phyloP scores from a whole-genome alignment of 2,888 invertebrate species.

The Aspidiotus rigidus region DNA sequence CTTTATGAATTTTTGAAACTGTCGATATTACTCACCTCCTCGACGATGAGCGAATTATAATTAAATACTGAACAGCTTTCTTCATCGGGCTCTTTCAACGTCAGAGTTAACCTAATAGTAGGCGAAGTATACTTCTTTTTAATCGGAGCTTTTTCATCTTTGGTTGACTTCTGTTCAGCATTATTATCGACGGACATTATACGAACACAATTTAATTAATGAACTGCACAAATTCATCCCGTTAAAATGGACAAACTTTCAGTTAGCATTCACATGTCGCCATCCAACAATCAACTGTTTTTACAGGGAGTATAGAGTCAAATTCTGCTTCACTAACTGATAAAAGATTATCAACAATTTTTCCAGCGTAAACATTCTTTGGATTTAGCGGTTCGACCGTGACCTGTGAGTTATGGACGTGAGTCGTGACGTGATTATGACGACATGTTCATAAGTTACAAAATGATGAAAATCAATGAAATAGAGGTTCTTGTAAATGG shows the following conservation, averaged over 20 bases:
- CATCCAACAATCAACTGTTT: constrained; percentile 30
- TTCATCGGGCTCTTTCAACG: constrained; percentile 25
- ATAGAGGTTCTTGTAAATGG: too few relatives aligned
- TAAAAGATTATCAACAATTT: too few relatives aligned
- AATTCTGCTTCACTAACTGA: too few relatives aligned
- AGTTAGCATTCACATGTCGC: constrained; percentile 27
- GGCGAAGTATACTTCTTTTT: constrained; percentile 22
- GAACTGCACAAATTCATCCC: constrained; percentile 25
- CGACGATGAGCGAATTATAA: constrained; percentile 23
- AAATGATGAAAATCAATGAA: too few relatives aligned
- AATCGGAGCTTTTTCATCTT: constrained; percentile 16
- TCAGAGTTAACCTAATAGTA: constrained; percentile 22
- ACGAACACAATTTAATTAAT: constrained; percentile 8
- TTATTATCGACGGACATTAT: constrained; percentile 29
- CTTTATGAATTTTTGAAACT: too few relatives aligned
- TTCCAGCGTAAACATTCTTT: too few relatives aligned
- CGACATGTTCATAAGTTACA: too few relatives aligned
- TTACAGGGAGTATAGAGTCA: neutral
- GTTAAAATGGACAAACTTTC: constrained; percentile 18
- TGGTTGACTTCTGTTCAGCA: constrained; percentile 18
- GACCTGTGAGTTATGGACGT: too few relatives aligned
- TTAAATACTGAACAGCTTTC: constrained; percentile 30
- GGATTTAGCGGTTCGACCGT: too few relatives aligned
- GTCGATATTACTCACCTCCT: constrained; percentile 27
- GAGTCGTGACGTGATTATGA: too few relatives aligned